Conservation (phyloP, 2,888 invertebrate species). For the Phymatocera aterrima region DNA sequence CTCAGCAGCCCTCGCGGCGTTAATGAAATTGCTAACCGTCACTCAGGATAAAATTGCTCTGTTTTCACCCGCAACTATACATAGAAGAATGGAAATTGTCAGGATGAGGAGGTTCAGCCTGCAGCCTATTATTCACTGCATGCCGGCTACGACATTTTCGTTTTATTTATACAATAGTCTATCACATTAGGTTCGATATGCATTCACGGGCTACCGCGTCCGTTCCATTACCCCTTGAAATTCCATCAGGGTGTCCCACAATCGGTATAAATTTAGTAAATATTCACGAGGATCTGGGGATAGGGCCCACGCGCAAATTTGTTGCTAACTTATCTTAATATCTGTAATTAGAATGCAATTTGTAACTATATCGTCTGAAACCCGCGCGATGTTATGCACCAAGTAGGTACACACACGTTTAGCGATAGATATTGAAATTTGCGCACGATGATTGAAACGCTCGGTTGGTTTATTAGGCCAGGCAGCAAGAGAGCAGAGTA, state of each 20-base stretch:
- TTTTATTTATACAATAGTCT: too few relatives aligned
- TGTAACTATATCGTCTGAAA: too few relatives aligned
- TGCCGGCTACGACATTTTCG: too few relatives aligned
- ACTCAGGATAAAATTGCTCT: slow-evolving; percentile 16
- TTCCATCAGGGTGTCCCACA: too few relatives aligned
- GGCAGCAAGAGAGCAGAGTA: neutral
- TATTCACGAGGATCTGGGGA: too few relatives aligned
- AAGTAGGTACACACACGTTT: neutral
- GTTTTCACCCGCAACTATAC: slow-evolving; percentile 10
- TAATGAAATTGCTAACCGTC: slow-evolving; percentile 36
- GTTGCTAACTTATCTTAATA: too few relatives aligned
- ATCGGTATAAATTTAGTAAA: too few relatives aligned
- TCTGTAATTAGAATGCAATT: too few relatives aligned
- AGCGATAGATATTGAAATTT: slow-evolving; percentile 19
- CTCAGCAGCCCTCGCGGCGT: neutral
- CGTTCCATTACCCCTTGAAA: too few relatives aligned
- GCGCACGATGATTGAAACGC: slow-evolving; percentile 9
- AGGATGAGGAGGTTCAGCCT: neutral
- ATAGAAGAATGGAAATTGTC: neutral
- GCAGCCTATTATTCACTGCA: neutral
- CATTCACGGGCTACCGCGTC: too few relatives aligned
- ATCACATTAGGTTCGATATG: too few relatives aligned
- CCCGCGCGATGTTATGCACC: neutral
- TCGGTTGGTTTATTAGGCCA: slow-evolving; percentile 22
- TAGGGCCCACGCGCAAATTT: too few relatives aligned